Evolutionary conservation across 2,888 invertebrate species (phyloP).

Genomic region (Rotaria sp.): DNA sequence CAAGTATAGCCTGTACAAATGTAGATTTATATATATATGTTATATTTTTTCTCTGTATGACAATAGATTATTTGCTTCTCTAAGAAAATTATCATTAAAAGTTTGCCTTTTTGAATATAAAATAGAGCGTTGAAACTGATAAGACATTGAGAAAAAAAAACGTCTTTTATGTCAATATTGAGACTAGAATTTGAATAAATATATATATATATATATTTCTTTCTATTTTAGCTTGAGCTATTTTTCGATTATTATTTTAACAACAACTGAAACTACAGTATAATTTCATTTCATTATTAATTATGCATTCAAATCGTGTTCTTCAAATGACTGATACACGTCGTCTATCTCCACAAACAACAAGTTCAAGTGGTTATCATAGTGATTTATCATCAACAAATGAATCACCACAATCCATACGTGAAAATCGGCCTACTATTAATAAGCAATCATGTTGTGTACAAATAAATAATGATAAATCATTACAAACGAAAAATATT

Average conservation of each 20-base stretch:
- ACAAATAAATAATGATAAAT: not conserved
- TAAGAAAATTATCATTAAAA: not conserved
- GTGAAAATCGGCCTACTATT: too few species aligned
- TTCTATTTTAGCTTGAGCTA: not conserved
- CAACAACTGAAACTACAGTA: not conserved
- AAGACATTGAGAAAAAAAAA: not conserved
- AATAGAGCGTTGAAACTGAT: not conserved
- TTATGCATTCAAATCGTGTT: not conserved
- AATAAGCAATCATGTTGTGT: not conserved
- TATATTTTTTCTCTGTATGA: not conserved
- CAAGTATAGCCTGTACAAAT: not conserved
- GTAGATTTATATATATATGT: not conserved
- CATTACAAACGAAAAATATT: not conserved
- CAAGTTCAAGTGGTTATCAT: conserved; percentile 27
- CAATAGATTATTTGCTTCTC: not conserved
- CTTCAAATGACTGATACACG: not conserved
- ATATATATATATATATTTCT: not conserved
- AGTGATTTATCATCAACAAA: conserved; percentile 6
- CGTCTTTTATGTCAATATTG: not conserved
- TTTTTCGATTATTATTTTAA: not conserved
- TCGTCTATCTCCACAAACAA: not conserved
- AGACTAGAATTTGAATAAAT: not conserved
- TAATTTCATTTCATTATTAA: not conserved
- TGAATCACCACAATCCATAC: not conserved
- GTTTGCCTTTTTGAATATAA: too few species aligned